Evolutionary conservation across 2,888 invertebrate species (phyloP), one percentile per base, ranked within the genome.

Genomic region (Phasia obesa): DNA sequence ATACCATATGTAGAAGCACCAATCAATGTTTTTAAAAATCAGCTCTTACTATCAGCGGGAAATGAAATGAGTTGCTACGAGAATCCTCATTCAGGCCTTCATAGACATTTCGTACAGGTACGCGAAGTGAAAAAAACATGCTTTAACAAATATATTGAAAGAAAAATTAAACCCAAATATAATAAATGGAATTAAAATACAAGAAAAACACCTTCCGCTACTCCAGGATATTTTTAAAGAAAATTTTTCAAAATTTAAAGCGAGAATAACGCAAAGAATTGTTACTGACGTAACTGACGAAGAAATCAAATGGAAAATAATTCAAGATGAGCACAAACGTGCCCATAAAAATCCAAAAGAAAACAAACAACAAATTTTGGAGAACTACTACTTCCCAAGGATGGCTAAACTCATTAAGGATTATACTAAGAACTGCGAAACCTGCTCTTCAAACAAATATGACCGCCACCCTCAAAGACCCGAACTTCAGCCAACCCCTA

Each of bases 1-100:
- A 47, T 59, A 35, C 47, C 65, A 64, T 55, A n/a, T 76, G 65
- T 42, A 38, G 84, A 38, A 81, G 70, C 35, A 74, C 81, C 19
- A 76, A 84, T 64, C 35, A 51, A 51, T 21, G 51, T 65, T 7
- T 51, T 65, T 21, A 23, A 70, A n/a, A 86, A 85, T 17, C 83
- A 85, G 62, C 21, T 85, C 31, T 67, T 85, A 42, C 42, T 84
- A 2, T 47, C 15, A n/a, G 51, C 64, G 55, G 74, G 65, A 6
- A 70, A 70, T 4, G 57, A 62, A 11, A 44, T 53, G 2, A 13
- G 11, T 15, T 49, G 59, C 31, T 27, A 57, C 4, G 42, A 47
- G 44, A 53, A 73, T 7, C 73, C 73, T 0, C 51, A 79, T 42
- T 4, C 19, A 0, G 65, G 73, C 2, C 69, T 78, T 60, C 42